Base-by-base conservation (phyloP, 64 coral and sea anemone species). In the Porites australiensis region DNA sequence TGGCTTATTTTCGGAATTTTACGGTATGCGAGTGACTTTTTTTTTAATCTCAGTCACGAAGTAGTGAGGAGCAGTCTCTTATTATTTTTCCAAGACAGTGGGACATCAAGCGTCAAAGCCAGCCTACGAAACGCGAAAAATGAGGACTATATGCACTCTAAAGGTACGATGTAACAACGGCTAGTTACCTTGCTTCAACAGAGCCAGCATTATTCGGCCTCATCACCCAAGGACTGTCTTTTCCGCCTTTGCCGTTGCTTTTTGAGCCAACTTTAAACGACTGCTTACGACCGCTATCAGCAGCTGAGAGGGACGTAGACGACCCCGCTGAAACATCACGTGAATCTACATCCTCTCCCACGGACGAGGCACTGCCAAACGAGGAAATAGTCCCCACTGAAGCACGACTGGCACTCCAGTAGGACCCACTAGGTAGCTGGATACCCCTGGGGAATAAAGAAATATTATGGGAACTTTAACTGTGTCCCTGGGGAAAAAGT, bases 221-320 rank as follows among this genome's bases (percentile, higher is more conserved):
- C 77, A 89, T 94, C 13, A 94, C 84, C 92, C 92, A 94, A 14
- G 92, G 92, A 75, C 86, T 94, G 19, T 94, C 92, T 55, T 94
- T 89, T 13, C 79, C 27, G 27, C 27, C 87, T 22, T 89, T 94
- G 16, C 67, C 66, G 13, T 82, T 77, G 71, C 79, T 74, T 72
- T 93, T 96, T 20, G 95, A 79, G 9, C 70, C 70, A 11, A 84
- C 61, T 23, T 87, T 93, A 13, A 82, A 50, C 23, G 81, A 18
- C 37, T 69, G 81, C 45, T 84, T 84, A 10, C 81, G 44, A 3
- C 61, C 61, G 11, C 16, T 48, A 65, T 84, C 81, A 84, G 73
- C 14, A 18, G 73, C 73, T 76, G 46, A 47, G 15, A 68, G 64
- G 81, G 63, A 84, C 47, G 79, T 63, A 16, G 57, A 74, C 13